A percentile compares a stretch with the other conserved stretches of the same genome.
Conservation (phyloP, 2,797 vertebrate genomes). For the Sebastolobus alascanus region DNA sequence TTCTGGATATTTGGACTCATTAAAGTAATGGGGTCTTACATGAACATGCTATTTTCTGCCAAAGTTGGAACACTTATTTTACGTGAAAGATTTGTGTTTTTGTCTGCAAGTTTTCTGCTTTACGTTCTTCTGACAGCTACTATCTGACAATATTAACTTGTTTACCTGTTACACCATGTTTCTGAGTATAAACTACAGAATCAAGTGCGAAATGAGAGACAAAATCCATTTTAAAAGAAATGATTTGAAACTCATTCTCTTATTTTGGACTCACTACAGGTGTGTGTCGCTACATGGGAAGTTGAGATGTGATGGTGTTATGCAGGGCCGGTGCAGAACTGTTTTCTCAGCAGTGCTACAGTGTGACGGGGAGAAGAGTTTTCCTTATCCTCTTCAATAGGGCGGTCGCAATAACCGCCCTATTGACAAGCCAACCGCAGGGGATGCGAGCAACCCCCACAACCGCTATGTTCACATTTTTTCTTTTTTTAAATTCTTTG, state of each 20-base stretch:
- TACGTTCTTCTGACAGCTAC: background rate
- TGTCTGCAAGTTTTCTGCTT: background rate
- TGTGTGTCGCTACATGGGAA: background rate
- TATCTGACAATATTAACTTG: background rate
- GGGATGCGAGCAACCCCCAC: too few relatives aligned
- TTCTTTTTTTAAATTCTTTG: too few relatives aligned
- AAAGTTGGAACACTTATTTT: background rate
- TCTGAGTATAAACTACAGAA: background rate
- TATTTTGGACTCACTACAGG: background rate
- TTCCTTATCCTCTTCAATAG: background rate
- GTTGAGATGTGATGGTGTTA: background rate
- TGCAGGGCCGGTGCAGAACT: background rate
- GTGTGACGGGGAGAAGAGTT: background rate
- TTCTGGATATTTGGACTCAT: background rate
- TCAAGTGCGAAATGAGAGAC: background rate
- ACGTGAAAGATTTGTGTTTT: background rate
- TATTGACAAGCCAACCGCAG: too few relatives aligned
- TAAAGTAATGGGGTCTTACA: background rate
- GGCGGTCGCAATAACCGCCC: too few relatives aligned
- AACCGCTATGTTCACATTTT: too few relatives aligned
- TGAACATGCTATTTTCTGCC: background rate
- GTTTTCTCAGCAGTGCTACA: conserved; percentile 29
- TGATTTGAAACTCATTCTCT: background rate
- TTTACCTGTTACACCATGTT: background rate
- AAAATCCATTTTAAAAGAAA: background rate